phyloP scores from a whole-genome alignment of 2,888 invertebrate genomes.

The Laspeyria flexula region DNA sequence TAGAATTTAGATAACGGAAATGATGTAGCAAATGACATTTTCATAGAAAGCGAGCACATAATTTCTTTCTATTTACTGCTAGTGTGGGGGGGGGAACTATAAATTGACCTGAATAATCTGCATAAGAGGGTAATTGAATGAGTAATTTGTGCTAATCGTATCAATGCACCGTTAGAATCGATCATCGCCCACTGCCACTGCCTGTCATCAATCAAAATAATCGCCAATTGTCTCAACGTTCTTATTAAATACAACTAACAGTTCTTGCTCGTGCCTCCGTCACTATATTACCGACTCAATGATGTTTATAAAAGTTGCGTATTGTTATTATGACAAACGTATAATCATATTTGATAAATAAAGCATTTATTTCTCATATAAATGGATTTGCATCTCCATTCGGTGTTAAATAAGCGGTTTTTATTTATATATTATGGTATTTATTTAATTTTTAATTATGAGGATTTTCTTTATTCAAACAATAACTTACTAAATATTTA shows the following conservation, averaged over 20 bases:
- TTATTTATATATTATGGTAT: constrained; percentile 7
- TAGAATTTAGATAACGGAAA: background rate
- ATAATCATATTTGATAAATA: constrained; percentile 8
- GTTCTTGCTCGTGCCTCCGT: constrained; percentile 33
- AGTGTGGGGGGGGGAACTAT: constrained; percentile 6
- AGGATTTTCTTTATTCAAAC: no score
- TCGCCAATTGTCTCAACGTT: constrained; percentile 70
- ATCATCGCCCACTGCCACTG: constrained; percentile 52
- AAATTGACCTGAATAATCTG: constrained; percentile 21
- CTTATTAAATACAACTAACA: constrained; percentile 37
- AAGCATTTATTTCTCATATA: background rate
- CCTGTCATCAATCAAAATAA: constrained; percentile 71
- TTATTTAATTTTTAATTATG: no score
- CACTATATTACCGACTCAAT: constrained; percentile 23
- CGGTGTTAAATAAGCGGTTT: constrained; percentile 2
- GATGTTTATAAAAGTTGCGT: constrained; percentile 31
- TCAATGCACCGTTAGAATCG: constrained; percentile 51
- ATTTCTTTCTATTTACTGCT: constrained; percentile 15
- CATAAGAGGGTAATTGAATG: constrained; percentile 31
- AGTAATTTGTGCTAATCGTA: constrained; percentile 42
- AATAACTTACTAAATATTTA: no score
- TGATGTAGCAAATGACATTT: background rate
- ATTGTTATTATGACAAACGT: constrained; percentile 30
- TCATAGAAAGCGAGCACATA: background rate
- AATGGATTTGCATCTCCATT: constrained; percentile 1